Evolutionary conservation across 2,113 vertebrate species (phyloP).

Genomic region (Pelecanoides urinatrix): DNA sequence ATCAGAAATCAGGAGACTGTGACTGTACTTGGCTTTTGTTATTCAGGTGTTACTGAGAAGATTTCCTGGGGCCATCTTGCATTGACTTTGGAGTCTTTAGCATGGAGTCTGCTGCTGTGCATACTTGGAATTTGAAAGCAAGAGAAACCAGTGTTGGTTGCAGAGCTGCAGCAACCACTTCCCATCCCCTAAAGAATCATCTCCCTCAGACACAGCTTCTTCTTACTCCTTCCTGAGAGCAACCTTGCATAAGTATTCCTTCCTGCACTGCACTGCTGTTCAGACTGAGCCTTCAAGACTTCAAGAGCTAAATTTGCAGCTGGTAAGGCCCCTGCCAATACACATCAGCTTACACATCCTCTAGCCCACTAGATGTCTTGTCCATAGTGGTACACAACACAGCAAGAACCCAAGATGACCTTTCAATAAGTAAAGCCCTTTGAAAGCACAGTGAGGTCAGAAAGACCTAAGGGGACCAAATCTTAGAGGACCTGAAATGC

Average conservation of each 20-base stretch:
- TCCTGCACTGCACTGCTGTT: fast-evolving
- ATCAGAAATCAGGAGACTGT: background rate
- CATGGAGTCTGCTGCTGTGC: background rate
- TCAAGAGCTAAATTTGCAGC: background rate
- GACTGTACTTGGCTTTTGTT: background rate
- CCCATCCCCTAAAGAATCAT: background rate
- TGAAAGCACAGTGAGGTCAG: background rate
- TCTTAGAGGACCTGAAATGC: background rate
- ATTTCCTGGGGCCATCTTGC: background rate
- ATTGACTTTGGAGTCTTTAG: background rate
- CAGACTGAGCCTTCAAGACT: background rate
- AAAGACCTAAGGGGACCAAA: background rate
- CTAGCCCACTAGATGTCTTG: background rate
- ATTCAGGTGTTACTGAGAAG: background rate
- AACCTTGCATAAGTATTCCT: background rate
- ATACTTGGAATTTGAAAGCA: background rate
- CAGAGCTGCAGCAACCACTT: background rate
- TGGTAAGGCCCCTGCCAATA: background rate
- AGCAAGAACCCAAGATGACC: background rate
- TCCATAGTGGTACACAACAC: background rate
- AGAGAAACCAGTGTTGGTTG: background rate
- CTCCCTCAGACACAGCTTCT: background rate
- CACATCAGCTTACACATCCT: background rate
- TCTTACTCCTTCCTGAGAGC: background rate
- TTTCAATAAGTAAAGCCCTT: background rate